phyloP scores from a whole-genome alignment of 2,888 invertebrate species.

The Thumatha senex region DNA sequence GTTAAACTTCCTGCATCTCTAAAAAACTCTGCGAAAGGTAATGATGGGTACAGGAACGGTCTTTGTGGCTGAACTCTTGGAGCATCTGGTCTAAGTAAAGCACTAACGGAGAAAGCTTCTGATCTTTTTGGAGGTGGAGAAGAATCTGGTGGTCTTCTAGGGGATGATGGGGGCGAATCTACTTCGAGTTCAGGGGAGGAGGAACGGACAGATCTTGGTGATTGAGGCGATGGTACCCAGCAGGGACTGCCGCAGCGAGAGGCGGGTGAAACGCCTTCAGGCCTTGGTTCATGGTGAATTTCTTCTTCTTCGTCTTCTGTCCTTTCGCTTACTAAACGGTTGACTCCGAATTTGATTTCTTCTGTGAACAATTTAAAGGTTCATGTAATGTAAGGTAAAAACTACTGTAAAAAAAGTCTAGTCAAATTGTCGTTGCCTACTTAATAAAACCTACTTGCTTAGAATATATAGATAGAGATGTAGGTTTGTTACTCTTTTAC shows the following conservation, averaged over 20 bases:
- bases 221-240: conserved; percentile 79
- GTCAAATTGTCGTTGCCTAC: too few species aligned
- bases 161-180: conserved; percentile 87
- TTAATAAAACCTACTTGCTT: too few species aligned
- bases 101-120: conserved; percentile 93
- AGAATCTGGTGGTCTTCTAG: conserved; percentile 78
- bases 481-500: too few species aligned
- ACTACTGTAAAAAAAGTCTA: background rate
- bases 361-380: conserved; percentile 82
- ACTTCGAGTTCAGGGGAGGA: conserved; percentile 90
- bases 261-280: conserved; percentile 70
- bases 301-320: conserved; percentile 85
- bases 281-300: conserved; percentile 66
- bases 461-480: too few species aligned
- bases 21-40: conserved; percentile 85
- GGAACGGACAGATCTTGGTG: conserved; percentile 74
- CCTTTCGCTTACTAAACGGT: conserved; percentile 88
- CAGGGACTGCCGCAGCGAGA: conserved; percentile 81
- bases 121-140: conserved; percentile 86
- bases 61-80: conserved; percentile 84
- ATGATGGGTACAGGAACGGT: conserved; percentile 85
- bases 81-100: conserved; percentile 90
- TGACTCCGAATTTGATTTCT: conserved; percentile 93
- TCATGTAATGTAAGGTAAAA: background rate
- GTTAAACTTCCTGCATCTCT: conserved; percentile 80